Percentiles rank a stretch among this genome's conserved stretches.
Evolutionary conservation across 2,797 vertebrate species (phyloP).

Genomic region (Alfaro cultratus): DNA sequence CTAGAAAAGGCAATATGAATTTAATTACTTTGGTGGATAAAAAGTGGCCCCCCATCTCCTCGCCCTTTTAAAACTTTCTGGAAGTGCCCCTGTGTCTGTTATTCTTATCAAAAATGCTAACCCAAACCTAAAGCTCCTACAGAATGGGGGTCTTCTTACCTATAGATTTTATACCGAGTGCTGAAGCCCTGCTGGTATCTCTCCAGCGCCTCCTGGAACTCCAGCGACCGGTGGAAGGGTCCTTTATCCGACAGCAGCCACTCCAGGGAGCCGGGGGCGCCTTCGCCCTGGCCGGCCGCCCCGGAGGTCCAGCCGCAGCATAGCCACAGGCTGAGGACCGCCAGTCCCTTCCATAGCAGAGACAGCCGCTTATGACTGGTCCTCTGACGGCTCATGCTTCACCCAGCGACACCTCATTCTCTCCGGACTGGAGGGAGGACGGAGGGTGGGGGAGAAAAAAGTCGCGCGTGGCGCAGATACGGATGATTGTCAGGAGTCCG

Average conservation of each 20-base stretch:
- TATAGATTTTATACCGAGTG: slow-evolving; percentile 99
- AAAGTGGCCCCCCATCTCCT: not conserved
- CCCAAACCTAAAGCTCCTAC: not conserved
- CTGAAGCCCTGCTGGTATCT: slow-evolving; percentile 94
- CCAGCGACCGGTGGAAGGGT: slow-evolving; percentile 93
- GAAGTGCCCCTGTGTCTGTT: slow-evolving; percentile 24
- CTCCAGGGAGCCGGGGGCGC: slow-evolving; percentile 86
- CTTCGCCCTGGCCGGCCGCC: slow-evolving; percentile 68
- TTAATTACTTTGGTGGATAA: not conserved
- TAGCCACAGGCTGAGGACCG: slow-evolving; percentile 87
- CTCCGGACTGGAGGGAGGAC: slow-evolving; percentile 69
- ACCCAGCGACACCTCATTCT: slow-evolving; percentile 93
- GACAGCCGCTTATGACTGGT: slow-evolving; percentile 92
- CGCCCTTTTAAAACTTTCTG: not conserved
- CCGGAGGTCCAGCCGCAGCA: slow-evolving; percentile 67
- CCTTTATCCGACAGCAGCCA: slow-evolving; percentile 98
- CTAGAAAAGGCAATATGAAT: not conserved
- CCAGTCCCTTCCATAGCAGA: slow-evolving; percentile 90
- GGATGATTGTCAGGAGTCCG: not conserved
- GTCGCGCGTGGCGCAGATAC: slow-evolving; percentile 24
- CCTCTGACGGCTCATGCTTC: slow-evolving; percentile 94
- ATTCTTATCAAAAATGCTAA: slow-evolving; percentile 1
- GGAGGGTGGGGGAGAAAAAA: slow-evolving; percentile 7
- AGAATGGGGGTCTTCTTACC: slow-evolving; percentile 78
- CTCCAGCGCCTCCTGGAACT: slow-evolving; percentile 96